Base-by-base conservation (phyloP, 2,113 vertebrate species). In the Rhynchopsitta pachyrhyncha region DNA sequence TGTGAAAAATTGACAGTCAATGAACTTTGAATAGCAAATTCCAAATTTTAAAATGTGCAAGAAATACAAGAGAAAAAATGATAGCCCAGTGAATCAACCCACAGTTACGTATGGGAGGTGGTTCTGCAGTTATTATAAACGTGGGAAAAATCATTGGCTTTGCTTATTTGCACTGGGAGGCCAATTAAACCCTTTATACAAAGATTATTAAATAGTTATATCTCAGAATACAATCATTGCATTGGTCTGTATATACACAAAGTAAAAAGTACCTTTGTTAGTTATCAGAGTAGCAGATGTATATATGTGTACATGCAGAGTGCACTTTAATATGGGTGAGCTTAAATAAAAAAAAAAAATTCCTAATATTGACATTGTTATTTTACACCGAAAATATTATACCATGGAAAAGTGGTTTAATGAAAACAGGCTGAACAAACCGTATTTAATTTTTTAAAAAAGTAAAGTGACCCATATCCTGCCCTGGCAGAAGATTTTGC, bases 21-120 rank as follows among this genome's bases (percentile, higher is more conserved):
- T 28, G 23, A 62, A 78, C 29, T 5, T 25, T 23, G 39, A 74
- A 88, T 15, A 93, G 8, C 7, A 78, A 81, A 91, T 80, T 70
- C 7, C 4, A 74, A 84, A 96, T 90, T 83, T 68, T 88, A 88
- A 71, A 31, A 87, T 81, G 46, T 75, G 82, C 10, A 78, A 91
- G 64, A 82, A 89, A 90, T 7, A 85, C 49, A 94, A 94, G 27
- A 84, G 24, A 80, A 95, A 95, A 96, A 85, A 83, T 42, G 49
- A 92, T 50, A 85, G 6, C 12, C 28, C 41, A 70, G n/a, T 73
- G 84, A 95, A 92, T 90, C 42, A 92, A 46, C 7, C 1, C 33
- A 24, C 20, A 20, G n/a, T 79, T 85, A 73, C 22, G 46, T 50
- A 83, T 23, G 5, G 2, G 64, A 67, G 66, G 64, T 57, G 22